A percentile compares a stretch with the other conserved stretches of the same genome.
These are phyloP conservation scores for Gryon sp. DNA, from an alignment of 1,140 invertebrate genomes.

Conservation along the genomic window DNA sequence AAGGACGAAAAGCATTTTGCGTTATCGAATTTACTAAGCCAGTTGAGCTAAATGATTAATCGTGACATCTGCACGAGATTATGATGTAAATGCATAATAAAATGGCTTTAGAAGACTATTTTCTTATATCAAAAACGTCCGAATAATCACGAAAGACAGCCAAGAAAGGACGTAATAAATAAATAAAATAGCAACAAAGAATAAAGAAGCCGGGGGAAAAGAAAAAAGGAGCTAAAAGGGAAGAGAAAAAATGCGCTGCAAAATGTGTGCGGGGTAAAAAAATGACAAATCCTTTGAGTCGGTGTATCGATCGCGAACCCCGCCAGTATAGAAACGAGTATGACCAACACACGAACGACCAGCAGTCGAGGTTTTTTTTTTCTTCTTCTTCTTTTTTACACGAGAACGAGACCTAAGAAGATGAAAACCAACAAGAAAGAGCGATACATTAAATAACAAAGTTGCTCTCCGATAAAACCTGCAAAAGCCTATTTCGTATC, in stretches of 20 bases:
- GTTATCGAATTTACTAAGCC: constrained; percentile 12
- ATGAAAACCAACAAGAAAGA: constrained; percentile 35
- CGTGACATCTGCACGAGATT: constrained; percentile 9
- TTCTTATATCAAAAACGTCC: not conserved
- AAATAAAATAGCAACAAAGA: not conserved
- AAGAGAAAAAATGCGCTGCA: too few relatives aligned
- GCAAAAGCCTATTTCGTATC: constrained; percentile 21
- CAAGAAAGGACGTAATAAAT: not conserved
- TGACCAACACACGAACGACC: constrained; percentile 35
- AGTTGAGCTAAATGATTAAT: constrained; percentile 24
- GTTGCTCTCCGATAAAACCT: constrained; percentile 9
- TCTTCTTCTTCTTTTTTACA: too few relatives aligned
- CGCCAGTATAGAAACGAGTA: constrained; percentile 7
- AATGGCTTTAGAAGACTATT: too few relatives aligned
- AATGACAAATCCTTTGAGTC: constrained; percentile 42
- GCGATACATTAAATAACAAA: constrained; percentile 49
- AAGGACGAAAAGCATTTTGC: constrained; percentile 19
- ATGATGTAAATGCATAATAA: not conserved
- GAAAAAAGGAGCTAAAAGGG: too few relatives aligned
- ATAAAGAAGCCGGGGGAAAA: not conserved
- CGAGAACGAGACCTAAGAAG: constrained; percentile 25
- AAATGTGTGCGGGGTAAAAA: too few relatives aligned
- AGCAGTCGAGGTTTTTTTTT: constrained; percentile 21
- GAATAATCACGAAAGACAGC: not conserved
- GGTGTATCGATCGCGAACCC: constrained; percentile 15